These are phyloP conservation scores for Diplodus sargus DNA, from an alignment of 2,797 vertebrate genomes.

Conservation along the genomic window DNA sequence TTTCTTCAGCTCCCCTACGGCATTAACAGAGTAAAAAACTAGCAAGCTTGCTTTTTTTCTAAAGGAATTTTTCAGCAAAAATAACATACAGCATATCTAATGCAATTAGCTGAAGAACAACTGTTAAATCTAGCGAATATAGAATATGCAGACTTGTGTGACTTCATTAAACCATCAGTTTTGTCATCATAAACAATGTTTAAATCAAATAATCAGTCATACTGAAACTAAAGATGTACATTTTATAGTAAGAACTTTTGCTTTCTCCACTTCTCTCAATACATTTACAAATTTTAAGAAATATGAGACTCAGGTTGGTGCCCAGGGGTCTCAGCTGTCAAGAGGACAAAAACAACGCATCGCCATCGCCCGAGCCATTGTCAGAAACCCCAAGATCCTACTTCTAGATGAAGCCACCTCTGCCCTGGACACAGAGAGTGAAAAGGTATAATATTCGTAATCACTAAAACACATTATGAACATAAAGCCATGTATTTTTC, in stretches of 20 bases:
- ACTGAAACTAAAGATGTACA: neutral
- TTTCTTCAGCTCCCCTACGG: too few relatives aligned
- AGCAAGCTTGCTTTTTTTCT: too few relatives aligned
- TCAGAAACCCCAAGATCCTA: constrained; percentile 95
- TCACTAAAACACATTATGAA: neutral
- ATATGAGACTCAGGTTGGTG: constrained; percentile 95
- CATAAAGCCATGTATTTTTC: neutral
- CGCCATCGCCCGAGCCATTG: constrained; percentile 94
- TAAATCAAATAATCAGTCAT: neutral
- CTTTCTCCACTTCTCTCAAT: constrained; percentile 14
- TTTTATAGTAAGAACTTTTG: constrained; percentile 5
- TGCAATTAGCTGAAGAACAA: too few relatives aligned
- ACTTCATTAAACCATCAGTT: neutral
- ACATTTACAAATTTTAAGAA: constrained; percentile 81
- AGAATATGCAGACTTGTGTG: neutral
- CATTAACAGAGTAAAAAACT: too few relatives aligned
- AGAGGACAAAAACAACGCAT: constrained; percentile 97
- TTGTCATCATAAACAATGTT: neutral
- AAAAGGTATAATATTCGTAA: constrained; percentile 86
- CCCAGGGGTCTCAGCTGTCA: constrained; percentile 95
- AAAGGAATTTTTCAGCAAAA: too few relatives aligned
- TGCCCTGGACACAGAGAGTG: constrained; percentile 97
- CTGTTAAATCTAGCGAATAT: neutral
- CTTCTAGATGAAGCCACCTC: constrained; percentile 97
- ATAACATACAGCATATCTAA: too few relatives aligned